Evolutionary conservation across 1,140 invertebrate genomes (phyloP), one percentile per base, ranked within the genome.

Genomic region (Tetramorium parvispinum): DNA sequence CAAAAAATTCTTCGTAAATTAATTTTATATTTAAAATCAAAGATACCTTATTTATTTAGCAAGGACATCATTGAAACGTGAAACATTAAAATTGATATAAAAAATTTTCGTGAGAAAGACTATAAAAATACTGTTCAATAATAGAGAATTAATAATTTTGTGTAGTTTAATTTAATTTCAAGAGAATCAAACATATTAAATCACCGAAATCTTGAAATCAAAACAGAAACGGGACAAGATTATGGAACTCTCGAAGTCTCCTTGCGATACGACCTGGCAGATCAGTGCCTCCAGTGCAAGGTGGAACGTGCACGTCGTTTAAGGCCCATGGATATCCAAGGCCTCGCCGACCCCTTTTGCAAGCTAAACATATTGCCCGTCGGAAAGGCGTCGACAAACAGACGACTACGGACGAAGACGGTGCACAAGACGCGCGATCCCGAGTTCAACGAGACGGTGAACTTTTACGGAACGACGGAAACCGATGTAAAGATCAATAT

Each of bases 341-440:
- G 98, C 1, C 95, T 98, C n/a, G 97, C 98, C 5, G 98, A 99
- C 96, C 98, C 98, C 2, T 99, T 98, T 94, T 98, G 98, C 91
- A 98, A 98, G 93, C 96, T 99, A 16, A 98, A 98, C 93, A 96
- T 99, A 57, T 94, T 98, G 75, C 98, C 98, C 16, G 96, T 96
- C 88, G 96, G 96, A 90, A 96, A 95, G 79, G 93, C 94, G 16
- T 93, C 94, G n/a, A 95, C 97, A 94, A 97, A 97, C 21, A 98
- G 97, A 85, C 96, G 98, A 93, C 94, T 98, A 18, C 95, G 97
- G 66, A 99, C 98, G 0, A 98, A 98, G 94, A 99, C 98, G 0
- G 97, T 99, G 0, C 98, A 98, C 94, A 99, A 98, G 94, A 98
- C 98, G 0, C 96, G 98, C 89, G 98, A 99, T 95, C 98, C 98